Conservation (phyloP, 1,140 invertebrate genomes). For the Drosophila busckii region DNA sequence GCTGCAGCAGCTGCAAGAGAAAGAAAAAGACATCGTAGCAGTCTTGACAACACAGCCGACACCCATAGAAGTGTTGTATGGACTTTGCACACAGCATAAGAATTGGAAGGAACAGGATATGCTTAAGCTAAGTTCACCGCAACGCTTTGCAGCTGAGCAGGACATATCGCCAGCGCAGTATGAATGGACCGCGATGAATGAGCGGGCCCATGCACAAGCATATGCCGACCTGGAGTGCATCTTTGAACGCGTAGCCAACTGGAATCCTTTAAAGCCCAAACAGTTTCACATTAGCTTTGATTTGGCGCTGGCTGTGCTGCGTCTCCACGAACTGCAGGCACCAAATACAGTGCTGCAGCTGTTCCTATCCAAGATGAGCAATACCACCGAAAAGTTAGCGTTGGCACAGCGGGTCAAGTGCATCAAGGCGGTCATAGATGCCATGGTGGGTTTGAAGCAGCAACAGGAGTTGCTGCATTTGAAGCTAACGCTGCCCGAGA, state of each 20-base stretch:
- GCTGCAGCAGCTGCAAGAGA: slow-evolving; percentile 54
- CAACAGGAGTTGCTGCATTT: slow-evolving; percentile 62
- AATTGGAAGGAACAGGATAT: slow-evolving; percentile 75
- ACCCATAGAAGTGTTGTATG: slow-evolving; percentile 67
- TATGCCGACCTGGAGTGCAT: slow-evolving; percentile 70
- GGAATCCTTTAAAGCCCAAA: slow-evolving; percentile 67
- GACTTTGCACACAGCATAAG: slow-evolving; percentile 59
- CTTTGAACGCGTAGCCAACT: slow-evolving; percentile 71
- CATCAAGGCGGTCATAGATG: slow-evolving; percentile 68
- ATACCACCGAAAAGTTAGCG: slow-evolving; percentile 56
- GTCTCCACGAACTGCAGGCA: slow-evolving; percentile 60
- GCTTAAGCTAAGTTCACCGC: slow-evolving; percentile 46
- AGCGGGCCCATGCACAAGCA: slow-evolving; percentile 66
- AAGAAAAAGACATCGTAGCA: slow-evolving; percentile 18
- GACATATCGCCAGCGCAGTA: slow-evolving; percentile 70
- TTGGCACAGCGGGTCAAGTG: slow-evolving; percentile 66
- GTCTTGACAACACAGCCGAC: slow-evolving; percentile 32
- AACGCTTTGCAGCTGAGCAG: slow-evolving; percentile 58
- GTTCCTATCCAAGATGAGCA: slow-evolving; percentile 71
- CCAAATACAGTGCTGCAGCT: slow-evolving; percentile 61
- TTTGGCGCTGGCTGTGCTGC: slow-evolving; percentile 57
- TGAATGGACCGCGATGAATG: slow-evolving; percentile 75
- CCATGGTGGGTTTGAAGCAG: slow-evolving; percentile 65
- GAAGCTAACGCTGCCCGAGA: slow-evolving; percentile 52
- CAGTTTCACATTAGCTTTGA: slow-evolving; percentile 77